Evolutionary conservation across 2,113 vertebrate species (phyloP).

Genomic region (Arizona elegans): DNA sequence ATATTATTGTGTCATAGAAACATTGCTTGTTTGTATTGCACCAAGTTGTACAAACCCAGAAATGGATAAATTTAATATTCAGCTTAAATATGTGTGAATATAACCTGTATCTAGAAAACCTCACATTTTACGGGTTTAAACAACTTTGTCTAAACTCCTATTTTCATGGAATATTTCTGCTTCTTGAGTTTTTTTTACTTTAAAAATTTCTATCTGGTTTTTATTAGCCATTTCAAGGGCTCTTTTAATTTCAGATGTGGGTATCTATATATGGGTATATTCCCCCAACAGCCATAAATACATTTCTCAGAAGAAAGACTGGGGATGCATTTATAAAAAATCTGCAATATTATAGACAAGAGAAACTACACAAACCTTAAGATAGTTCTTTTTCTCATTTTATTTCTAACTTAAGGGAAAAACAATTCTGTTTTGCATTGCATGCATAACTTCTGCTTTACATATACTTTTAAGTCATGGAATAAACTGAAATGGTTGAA

Average conservation of each 20-base stretch:
- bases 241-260: background rate
- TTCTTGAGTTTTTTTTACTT: background rate
- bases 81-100: too few species aligned
- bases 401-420: background rate
- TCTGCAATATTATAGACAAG: background rate
- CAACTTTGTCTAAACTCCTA: too few species aligned
- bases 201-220: background rate
- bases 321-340: background rate
- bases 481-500: background rate
- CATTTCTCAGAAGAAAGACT: background rate
- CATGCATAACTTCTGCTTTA: background rate
- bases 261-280: background rate
- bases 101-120: too few species aligned
- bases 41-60: background rate
- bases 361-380: background rate
- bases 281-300: background rate
- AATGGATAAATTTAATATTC: background rate
- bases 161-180: too few species aligned
- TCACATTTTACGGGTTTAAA: too few species aligned
- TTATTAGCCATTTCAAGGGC: background rate
- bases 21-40: background rate
- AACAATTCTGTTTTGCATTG: background rate
- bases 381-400: background rate
- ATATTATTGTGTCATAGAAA: background rate
- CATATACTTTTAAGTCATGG: background rate